Conservation (phyloP, 2,113 vertebrate species). For the Melanerpes aurifrons region DNA sequence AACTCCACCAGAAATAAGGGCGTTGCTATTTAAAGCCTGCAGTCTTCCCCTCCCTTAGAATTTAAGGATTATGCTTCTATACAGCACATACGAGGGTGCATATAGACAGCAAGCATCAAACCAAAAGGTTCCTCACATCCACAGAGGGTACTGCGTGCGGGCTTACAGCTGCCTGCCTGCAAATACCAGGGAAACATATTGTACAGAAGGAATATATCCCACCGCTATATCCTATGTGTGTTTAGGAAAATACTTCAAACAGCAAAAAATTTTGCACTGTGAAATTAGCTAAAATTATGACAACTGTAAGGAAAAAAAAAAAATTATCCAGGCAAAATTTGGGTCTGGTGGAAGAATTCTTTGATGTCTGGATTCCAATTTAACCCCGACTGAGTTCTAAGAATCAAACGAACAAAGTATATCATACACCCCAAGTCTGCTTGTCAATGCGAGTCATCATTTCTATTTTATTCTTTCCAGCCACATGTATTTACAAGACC, state of each 20-base stretch:
- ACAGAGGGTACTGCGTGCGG: neutral
- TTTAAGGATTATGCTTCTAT: slow-evolving; percentile 16
- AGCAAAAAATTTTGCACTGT: slow-evolving; percentile 77
- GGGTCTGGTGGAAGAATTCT: slow-evolving; percentile 90
- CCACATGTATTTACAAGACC: slow-evolving; percentile 87
- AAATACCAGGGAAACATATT: neutral
- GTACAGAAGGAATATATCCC: slow-evolving; percentile 34
- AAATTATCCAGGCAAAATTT: slow-evolving; percentile 82
- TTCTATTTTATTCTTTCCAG: slow-evolving; percentile 90
- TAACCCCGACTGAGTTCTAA: slow-evolving; percentile 99
- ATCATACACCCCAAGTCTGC: slow-evolving; percentile 91
- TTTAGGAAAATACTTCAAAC: slow-evolving; percentile 80
- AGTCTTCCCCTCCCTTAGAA: slow-evolving; percentile 37
- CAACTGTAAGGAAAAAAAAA: slow-evolving; percentile 81
- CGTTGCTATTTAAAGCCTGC: slow-evolving; percentile 42
- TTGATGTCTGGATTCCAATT: slow-evolving; percentile 99
- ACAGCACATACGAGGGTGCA: neutral
- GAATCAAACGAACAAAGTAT: slow-evolving; percentile 96
- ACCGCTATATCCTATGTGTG: slow-evolving; percentile 52
- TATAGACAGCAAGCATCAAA: neutral
- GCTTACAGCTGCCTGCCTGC: neutral
- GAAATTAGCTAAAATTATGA: slow-evolving; percentile 85
- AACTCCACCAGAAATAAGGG: slow-evolving; percentile 1
- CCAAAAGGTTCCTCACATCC: neutral
- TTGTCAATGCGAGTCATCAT: slow-evolving; percentile 86